These are phyloP conservation scores for Phyto melanocephala DNA, from an alignment of 2,888 invertebrate species.

Conservation along the genomic window DNA sequence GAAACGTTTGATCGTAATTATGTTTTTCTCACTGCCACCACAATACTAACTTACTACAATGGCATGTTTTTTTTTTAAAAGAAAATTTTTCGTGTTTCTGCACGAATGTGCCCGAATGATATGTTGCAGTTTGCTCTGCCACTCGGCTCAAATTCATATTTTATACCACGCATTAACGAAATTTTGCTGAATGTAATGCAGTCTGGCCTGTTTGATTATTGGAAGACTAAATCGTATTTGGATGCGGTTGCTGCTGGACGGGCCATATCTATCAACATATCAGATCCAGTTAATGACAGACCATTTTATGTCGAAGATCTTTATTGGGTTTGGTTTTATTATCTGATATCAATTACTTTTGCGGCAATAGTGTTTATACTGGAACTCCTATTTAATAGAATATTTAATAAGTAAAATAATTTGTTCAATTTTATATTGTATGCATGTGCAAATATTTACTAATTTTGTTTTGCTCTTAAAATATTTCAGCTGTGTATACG, in stretches of 20 bases:
- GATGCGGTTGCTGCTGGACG: conserved; percentile 35
- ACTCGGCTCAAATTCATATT: conserved; percentile 42
- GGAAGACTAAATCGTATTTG: conserved; percentile 33
- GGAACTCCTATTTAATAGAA: conserved; percentile 28
- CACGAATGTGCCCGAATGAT: conserved; percentile 40
- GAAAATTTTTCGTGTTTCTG: conserved; percentile 27
- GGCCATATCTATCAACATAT: conserved; percentile 2
- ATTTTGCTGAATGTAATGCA: conserved; percentile 31
- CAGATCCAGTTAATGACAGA: neutral
- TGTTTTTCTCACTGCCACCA: conserved; percentile 23
- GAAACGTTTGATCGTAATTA: conserved; percentile 32
- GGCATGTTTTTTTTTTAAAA: neutral
- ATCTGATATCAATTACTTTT: neutral
- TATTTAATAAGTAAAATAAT: neutral
- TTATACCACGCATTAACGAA: conserved; percentile 14
- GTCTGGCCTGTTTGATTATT: conserved; percentile 48
- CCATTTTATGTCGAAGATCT: conserved; percentile 35
- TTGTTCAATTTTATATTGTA: no score
- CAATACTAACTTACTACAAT: conserved; percentile 34
- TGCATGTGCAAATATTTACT: no score
- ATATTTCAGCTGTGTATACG: no score
- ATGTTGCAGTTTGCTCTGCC: conserved; percentile 41
- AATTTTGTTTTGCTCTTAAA: no score
- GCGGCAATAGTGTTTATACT: conserved; percentile 15
- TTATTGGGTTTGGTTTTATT: conserved; percentile 51